A percentile compares a stretch with the other conserved stretches of the same genome.
These are phyloP conservation scores for Sprattus sprattus DNA, from an alignment of 2,113 vertebrate species.

Conservation along the genomic window DNA sequence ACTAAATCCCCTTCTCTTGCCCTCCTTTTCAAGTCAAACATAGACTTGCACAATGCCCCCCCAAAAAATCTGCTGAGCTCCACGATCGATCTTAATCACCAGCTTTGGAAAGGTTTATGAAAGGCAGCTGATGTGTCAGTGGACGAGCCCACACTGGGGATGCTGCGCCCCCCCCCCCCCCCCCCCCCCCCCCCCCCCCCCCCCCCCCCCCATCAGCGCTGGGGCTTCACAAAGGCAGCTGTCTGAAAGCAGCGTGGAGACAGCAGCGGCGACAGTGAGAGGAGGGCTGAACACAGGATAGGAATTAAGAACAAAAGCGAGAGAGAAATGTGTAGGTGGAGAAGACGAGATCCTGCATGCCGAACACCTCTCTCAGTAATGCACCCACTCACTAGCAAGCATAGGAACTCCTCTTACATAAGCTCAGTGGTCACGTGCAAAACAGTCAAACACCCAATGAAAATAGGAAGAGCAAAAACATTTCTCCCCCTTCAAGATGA, in stretches of 20 bases:
- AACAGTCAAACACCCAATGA: background rate
- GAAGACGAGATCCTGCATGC: background rate
- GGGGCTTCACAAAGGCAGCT: constrained; percentile 7
- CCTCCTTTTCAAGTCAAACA: constrained; percentile 6
- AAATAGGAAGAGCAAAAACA: background rate
- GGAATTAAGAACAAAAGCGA: background rate
- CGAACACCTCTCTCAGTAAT: background rate
- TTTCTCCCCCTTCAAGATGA: too few species aligned
- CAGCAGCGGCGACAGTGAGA: background rate
- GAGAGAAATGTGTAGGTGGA: background rate
- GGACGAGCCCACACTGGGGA: background rate
- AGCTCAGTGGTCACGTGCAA: background rate
- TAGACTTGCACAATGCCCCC: constrained; percentile 19
- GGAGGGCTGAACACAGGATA: background rate
- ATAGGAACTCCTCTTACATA: constrained; percentile 1
- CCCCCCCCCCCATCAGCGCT: background rate
- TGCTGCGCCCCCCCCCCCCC: background rate
- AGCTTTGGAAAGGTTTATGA: constrained; percentile 36
- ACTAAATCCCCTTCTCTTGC: constrained; percentile 17
- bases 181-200: background rate
- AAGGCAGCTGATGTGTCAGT: background rate
- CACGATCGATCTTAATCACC: constrained; percentile 21
- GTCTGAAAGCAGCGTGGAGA: background rate
- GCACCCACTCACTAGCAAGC: background rate
- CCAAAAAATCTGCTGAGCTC: constrained; percentile 32